Percentiles rank a stretch among this genome's conserved stretches.
Evolutionary conservation across 2,797 vertebrate species (phyloP).

Genomic region (Lacerta bilineata): DNA sequence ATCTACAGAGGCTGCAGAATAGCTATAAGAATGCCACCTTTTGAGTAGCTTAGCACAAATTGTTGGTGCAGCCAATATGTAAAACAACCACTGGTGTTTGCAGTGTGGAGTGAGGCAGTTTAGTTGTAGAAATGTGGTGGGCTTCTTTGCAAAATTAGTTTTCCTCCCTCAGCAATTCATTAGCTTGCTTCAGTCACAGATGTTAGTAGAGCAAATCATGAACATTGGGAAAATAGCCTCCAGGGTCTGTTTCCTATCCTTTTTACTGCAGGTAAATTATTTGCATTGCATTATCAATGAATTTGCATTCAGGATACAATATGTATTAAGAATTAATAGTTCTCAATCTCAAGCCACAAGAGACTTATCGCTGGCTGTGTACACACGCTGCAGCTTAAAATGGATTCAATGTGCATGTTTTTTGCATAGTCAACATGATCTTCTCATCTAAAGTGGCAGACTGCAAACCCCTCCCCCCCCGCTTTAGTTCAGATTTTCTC

Average conservation of each 20-base stretch:
- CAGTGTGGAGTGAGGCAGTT: not conserved
- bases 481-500: too few species aligned
- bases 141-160: not conserved
- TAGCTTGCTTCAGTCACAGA: not conserved
- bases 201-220: not conserved
- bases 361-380: too few species aligned
- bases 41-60: accelerated
- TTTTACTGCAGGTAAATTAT: not conserved
- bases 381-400: too few species aligned
- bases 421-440: too few species aligned
- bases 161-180: not conserved
- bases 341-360: not conserved
- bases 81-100: not conserved
- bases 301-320: conserved; percentile 22
- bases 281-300: conserved; percentile 10
- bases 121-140: not conserved
- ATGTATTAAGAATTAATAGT: not conserved
- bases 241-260: not conserved
- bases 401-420: too few species aligned
- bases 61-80: not conserved
- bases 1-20: not conserved
- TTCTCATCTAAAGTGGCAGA: too few species aligned
- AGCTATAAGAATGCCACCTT: not conserved
- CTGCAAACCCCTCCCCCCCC: too few species aligned
- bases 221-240: not conserved